Conservation (phyloP, 2,113 vertebrate species). For the Bubo blakistoni region DNA sequence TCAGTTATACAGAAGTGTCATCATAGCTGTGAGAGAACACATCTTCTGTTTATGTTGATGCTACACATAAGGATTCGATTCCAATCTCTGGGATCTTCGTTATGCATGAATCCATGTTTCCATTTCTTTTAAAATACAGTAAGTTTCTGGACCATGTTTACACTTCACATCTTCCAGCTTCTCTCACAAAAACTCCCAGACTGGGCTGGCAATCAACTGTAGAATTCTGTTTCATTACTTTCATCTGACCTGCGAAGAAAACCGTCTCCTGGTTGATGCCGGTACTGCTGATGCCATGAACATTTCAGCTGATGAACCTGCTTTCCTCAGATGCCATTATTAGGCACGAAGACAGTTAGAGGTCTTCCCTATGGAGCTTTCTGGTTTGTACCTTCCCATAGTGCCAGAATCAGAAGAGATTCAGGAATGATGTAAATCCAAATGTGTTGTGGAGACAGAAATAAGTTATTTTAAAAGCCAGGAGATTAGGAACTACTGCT, state of each 20-base stretch:
- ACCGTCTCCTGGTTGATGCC: neutral
- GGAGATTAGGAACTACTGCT: neutral
- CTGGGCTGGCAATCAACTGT: neutral
- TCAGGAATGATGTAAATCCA: neutral
- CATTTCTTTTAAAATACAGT: neutral
- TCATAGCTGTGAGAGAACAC: neutral
- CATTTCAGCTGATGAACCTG: neutral
- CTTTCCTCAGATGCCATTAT: neutral
- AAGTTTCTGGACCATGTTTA: neutral
- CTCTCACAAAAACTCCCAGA: neutral
- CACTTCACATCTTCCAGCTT: neutral
- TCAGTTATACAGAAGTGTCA: neutral
- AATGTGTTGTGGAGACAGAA: neutral
- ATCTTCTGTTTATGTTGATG: neutral
- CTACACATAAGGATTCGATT: neutral
- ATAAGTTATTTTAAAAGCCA: neutral
- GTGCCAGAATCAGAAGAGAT: neutral
- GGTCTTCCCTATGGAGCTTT: neutral
- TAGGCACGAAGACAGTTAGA: neutral
- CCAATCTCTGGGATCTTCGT: neutral
- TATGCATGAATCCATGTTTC: accelerated
- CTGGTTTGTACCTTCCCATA: neutral
- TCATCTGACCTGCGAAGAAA: neutral
- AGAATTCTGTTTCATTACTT: neutral
- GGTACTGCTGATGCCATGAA: neutral